These are phyloP conservation scores for Dusona sp. DNA, from an alignment of 2,888 invertebrate species.

Conservation along the genomic window DNA sequence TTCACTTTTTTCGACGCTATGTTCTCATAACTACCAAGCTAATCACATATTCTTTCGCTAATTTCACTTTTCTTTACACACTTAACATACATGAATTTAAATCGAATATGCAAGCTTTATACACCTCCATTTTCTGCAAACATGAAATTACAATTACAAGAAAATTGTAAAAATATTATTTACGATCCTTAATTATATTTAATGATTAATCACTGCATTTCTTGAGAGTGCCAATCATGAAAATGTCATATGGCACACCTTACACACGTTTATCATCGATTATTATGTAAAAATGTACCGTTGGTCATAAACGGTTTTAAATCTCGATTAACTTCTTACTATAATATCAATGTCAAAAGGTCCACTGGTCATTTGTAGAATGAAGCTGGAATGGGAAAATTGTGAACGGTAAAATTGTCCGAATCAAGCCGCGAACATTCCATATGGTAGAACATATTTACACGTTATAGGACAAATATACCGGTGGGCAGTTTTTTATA, in stretches of 20 bases:
- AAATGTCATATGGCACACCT: not conserved
- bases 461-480: too few relatives aligned
- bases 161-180: not conserved
- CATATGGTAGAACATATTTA: too few relatives aligned
- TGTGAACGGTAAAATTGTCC: too few relatives aligned
- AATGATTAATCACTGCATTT: not conserved
- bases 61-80: conserved; percentile 34
- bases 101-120: not conserved
- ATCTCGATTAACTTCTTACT: too few relatives aligned
- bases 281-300: not conserved
- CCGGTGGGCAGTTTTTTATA: too few relatives aligned
- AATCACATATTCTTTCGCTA: conserved; percentile 51
- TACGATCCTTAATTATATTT: not conserved
- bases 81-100: not conserved
- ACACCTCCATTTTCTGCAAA: not conserved
- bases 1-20: conserved; percentile 16
- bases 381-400: too few relatives aligned
- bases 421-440: too few relatives aligned
- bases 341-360: too few relatives aligned
- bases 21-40: conserved; percentile 31
- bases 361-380: not conserved
- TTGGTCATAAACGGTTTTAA: too few relatives aligned
- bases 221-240: not conserved
- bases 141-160: not conserved
- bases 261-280: not conserved